Evolutionary conservation across 2,113 vertebrate species (phyloP), one percentile per base, ranked within the genome.

Genomic region (Cinclus mexicanus): DNA sequence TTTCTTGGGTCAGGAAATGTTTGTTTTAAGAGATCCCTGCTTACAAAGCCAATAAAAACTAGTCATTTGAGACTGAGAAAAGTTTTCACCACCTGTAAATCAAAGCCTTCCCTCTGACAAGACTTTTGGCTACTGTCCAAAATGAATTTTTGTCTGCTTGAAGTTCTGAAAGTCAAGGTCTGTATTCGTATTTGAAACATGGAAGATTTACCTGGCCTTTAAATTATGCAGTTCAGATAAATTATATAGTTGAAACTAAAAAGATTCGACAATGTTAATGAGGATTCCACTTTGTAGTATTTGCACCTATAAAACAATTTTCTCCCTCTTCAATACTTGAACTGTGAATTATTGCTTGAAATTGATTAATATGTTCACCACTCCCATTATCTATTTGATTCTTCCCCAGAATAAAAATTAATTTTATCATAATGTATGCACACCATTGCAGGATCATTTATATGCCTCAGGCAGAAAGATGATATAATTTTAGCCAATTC

Each of bases 351-450:
- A 91, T 76, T 84, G 55, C 71, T 88, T 85, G 69, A 95, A 95
- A 91, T 77, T 95, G 94, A 97, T 97, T 87, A 95, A 96, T 96
- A 91, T 46, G 83, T 84, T 93, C 95, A 83, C 69, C 22, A 74
- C 55, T 91, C 47, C 56, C 22, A 88, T 88, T 94, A 90, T 87
- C 75, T 72, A 61, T 76, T 85, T 89, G 61, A 94, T 82, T 91
- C 74, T 89, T 94, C 55, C 41, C 10, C 16, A 50, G 76, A 94
- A 86, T 59, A 95, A 92, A 75, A 92, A 74, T 86, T 80, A 86
- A 46, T 93, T 92, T 88, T 92, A 93, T 90, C 79, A 84, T 94
- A 95, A 93, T 29, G 6, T 79, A 87, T 89, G 65, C 69, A 84
- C 14, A 90, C 13, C 5, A 84, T 57, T 95, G 50, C 37, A 79